Evolutionary conservation across 1,140 invertebrate genomes (phyloP).

Genomic region (Lanistes nyassanus): DNA sequence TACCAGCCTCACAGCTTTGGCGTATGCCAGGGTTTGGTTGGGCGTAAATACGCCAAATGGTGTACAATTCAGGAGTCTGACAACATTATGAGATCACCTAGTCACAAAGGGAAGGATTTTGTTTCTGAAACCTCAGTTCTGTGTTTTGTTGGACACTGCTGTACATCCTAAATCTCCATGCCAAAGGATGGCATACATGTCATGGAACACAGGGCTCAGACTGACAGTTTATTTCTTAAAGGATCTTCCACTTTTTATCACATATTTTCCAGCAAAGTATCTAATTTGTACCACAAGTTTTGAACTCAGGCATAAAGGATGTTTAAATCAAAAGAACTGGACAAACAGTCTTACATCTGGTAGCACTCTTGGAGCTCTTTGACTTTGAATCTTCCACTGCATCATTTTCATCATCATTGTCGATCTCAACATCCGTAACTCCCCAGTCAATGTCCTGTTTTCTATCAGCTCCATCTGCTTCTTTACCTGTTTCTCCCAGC

Average conservation of each 20-base stretch:
- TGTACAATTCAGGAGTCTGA: too few relatives aligned
- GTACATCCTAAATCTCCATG: too few relatives aligned
- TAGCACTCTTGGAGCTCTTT: neutral
- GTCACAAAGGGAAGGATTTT: too few relatives aligned
- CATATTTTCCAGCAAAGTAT: neutral
- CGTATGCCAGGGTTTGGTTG: too few relatives aligned
- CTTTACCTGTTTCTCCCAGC: neutral
- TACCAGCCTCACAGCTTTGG: too few relatives aligned
- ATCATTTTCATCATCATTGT: constrained; percentile 21
- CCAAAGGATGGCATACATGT: too few relatives aligned
- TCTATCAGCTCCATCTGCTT: neutral
- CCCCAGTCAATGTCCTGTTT: neutral
- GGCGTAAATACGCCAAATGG: too few relatives aligned
- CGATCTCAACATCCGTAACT: neutral
- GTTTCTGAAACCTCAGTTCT: too few relatives aligned
- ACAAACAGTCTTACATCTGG: neutral
- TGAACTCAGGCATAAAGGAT: neutral
- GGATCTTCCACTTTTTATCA: neutral
- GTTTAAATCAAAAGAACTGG: neutral
- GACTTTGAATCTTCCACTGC: constrained; percentile 10
- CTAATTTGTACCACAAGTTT: too few relatives aligned
- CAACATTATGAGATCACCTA: too few relatives aligned
- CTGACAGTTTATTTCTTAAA: neutral
- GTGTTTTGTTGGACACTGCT: too few relatives aligned
- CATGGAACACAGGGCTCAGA: neutral